Conservation (phyloP, 1,140 invertebrate genomes). For the Chelonus insularis region DNA sequence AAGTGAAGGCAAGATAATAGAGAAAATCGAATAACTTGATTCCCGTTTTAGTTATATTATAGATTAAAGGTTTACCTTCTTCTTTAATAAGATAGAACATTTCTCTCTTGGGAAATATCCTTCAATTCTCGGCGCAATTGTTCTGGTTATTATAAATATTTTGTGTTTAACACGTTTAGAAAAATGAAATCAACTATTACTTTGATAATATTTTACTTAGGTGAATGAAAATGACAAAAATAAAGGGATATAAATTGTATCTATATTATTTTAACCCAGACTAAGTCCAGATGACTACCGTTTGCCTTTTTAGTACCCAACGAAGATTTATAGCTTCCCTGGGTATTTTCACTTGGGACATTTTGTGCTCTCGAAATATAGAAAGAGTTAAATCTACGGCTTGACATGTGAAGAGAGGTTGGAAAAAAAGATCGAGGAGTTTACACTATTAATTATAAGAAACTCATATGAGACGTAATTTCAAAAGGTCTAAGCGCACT, state of each 20-base stretch:
- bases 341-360: conserved; percentile 25
- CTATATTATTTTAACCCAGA: not conserved
- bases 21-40: conserved; percentile 12
- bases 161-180: not conserved
- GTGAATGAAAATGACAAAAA: not conserved
- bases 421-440: not conserved
- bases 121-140: conserved; percentile 14
- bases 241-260: not conserved
- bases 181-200: not conserved
- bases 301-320: conserved; percentile 22
- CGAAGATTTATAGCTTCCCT: conserved; percentile 27
- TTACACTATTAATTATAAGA: too few relatives aligned
- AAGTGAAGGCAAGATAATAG: not conserved
- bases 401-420: not conserved
- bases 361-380: conserved; percentile 12
- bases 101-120: conserved; percentile 28
- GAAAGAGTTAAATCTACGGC: conserved; percentile 15
- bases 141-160: not conserved
- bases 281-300: conserved; percentile 17
- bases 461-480: too few relatives aligned
- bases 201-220: not conserved
- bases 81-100: conserved; percentile 15
- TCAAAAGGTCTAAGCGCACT: too few relatives aligned
- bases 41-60: conserved; percentile 3
- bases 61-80: conserved; percentile 21